Evolutionary conservation across 2,113 vertebrate genomes (phyloP), one percentile per base, ranked within the genome.

Genomic region (Penelope pileata): DNA sequence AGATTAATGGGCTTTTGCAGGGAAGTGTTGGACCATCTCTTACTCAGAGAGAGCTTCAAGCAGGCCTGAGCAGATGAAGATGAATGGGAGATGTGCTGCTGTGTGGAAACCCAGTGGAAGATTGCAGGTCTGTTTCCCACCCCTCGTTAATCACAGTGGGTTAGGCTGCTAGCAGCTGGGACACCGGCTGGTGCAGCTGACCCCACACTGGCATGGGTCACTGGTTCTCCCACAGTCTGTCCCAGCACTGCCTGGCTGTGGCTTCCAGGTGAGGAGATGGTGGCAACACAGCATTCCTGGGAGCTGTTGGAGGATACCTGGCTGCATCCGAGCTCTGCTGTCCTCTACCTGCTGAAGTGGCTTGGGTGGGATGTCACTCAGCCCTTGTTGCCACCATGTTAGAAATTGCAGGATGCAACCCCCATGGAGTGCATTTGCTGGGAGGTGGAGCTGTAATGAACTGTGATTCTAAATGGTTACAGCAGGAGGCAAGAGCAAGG

Each of bases 171-270:
- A 19, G 9, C 60, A 2, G 60, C 0, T 2, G 42, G 75, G 85
- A 7, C 42, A 19, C 23, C 0, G 0, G 32, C 62, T 60, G 80
- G 40, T 0, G 1, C 23, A 56, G 69, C n/a, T 7, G 8, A 1
- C 11, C 2, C 32, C 43, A 11, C 0, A 1, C 58, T 26, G 47
- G 43, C 24, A 21, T 1, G 10, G 24, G 16, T 66, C 4, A 0
- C 64, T 42, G 68, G 2, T 47, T 78, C 38, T 89, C 26, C 73
- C 66, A n/a, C 0, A 0, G 2, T 36, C 53, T 21, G 19, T 47
- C 67, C 48, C 53, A 38, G 2, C 0, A 1, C 53, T 34, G 75
- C 63, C 26, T 15, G 4, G 26, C 66, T 34, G 40, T 21, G 43
- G 4, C 45, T 58, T 58, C 56, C 82, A 45, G 38, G 8, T 16